phyloP scores from a whole-genome alignment of 2,888 invertebrate genomes.

The Athalia circularis region DNA sequence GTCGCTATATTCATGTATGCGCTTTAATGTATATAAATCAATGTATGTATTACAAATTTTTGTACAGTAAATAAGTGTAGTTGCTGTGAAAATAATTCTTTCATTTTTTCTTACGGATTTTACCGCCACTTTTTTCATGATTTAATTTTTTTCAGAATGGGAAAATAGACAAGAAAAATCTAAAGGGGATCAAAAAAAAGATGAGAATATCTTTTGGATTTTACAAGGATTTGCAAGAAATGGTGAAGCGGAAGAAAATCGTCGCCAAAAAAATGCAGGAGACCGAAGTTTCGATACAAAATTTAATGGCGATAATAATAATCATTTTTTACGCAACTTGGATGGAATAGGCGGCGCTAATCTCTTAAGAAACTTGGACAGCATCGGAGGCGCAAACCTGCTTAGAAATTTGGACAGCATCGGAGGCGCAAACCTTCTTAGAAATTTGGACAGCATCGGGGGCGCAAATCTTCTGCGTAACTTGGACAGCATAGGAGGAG shows the following conservation, averaged over 20 bases:
- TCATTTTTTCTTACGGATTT: too few relatives aligned
- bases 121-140: too few relatives aligned
- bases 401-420: constrained; percentile 63
- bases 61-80: too few relatives aligned
- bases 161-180: constrained; percentile 7
- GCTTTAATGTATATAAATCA: too few relatives aligned
- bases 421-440: constrained; percentile 45
- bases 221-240: not conserved
- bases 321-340: constrained; percentile 71
- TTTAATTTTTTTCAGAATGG: constrained; percentile 36
- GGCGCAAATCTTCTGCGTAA: constrained; percentile 63
- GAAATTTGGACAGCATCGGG: constrained; percentile 54
- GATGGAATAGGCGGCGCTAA: constrained; percentile 72
- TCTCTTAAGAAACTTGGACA: constrained; percentile 68
- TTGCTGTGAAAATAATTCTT: too few relatives aligned
- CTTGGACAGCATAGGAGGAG: constrained; percentile 61
- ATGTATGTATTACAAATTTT: too few relatives aligned
- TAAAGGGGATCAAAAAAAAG: not conserved
- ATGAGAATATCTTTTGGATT: not conserved
- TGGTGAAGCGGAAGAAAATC: constrained; percentile 40
- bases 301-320: not conserved
- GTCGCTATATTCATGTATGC: too few relatives aligned
- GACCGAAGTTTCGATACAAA: constrained; percentile 58
- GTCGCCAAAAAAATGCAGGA: constrained; percentile 57
- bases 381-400: constrained; percentile 75